Evolutionary conservation across 2,113 vertebrate genomes (phyloP), one percentile per base, ranked within the genome.

Genomic region (Alouatta palliata): DNA sequence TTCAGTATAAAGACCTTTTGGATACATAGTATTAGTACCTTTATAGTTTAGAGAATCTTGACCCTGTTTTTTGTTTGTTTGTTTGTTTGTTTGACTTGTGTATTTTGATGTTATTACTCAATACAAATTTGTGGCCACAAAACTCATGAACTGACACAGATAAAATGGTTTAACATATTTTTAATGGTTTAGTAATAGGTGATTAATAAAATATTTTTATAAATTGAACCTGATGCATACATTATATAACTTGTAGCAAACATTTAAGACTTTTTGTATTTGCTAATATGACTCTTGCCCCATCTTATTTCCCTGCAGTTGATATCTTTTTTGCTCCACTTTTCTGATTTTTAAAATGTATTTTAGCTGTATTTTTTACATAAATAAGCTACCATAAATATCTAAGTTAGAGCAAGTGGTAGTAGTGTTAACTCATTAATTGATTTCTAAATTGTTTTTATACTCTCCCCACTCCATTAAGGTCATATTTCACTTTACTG

Each of bases 281-380:
- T 96, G 64, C 14, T 95, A 30, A 84, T 91, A 35, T 47, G 17
- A 80, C 23, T 90, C 47, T 81, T 52, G 27, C n/a, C 88, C 32
- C 19, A 5, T 40, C 14, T 68, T 58, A 43, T 13, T 86, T 86
- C n/a, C 32, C 54, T 80, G 43, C 11, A 68, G 30, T 79, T 88
- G 49, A 87, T 82, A 70, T 90, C 23, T 40, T 20, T 20, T 87
- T 87, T 70, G 71, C 49, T 8, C 86, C 10, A 25, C 86, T 81
- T 84, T 94, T 95, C 73, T 89, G 32, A 68, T 86, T 95, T 93
- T 66, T 87, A 49, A 70, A 87, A 85, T 91, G 64, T 89, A 58
- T 47, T 87, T 71, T 43, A 83, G 25, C n/a, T 84, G 3, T 88
- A 23, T 79, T 86, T 90, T 27, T 3, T 79, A 0, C 45, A 25